phyloP scores from a whole-genome alignment of 2,113 vertebrate species.

The Chloebia gouldiae region DNA sequence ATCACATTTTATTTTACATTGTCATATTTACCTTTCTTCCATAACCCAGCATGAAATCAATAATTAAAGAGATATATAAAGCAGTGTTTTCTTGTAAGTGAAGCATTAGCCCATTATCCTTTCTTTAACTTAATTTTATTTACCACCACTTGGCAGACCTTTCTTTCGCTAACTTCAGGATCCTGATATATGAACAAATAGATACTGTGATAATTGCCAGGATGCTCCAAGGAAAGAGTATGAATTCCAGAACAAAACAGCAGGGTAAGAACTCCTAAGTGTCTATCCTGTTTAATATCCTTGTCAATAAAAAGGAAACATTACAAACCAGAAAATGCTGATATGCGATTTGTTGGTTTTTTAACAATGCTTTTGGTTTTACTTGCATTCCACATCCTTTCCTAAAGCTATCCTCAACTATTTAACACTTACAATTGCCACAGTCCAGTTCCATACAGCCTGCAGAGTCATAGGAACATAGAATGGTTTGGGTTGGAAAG shows the following conservation, averaged over 20 bases:
- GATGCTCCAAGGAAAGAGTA: background rate
- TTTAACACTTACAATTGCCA: background rate
- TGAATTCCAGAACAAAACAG: background rate
- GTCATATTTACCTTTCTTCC: background rate
- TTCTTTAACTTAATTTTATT: background rate
- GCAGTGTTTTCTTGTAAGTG: background rate
- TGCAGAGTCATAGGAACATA: background rate
- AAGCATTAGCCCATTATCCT: background rate
- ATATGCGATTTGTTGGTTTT: background rate
- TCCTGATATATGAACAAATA: background rate
- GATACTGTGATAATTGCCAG: background rate
- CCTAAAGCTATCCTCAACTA: background rate
- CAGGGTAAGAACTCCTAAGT: background rate
- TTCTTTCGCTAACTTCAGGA: background rate
- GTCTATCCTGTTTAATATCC: background rate
- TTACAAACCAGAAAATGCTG: background rate
- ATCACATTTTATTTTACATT: background rate
- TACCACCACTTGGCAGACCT: background rate
- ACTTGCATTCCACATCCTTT: fast-evolving
- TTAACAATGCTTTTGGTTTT: background rate
- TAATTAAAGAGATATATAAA: background rate
- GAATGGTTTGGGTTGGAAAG: background rate
- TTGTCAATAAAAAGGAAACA: background rate
- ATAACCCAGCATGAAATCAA: background rate
- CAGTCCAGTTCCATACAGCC: background rate